These are phyloP conservation scores for Cinclus cinclus DNA, from an alignment of 2,113 vertebrate species.

Conservation along the genomic window DNA sequence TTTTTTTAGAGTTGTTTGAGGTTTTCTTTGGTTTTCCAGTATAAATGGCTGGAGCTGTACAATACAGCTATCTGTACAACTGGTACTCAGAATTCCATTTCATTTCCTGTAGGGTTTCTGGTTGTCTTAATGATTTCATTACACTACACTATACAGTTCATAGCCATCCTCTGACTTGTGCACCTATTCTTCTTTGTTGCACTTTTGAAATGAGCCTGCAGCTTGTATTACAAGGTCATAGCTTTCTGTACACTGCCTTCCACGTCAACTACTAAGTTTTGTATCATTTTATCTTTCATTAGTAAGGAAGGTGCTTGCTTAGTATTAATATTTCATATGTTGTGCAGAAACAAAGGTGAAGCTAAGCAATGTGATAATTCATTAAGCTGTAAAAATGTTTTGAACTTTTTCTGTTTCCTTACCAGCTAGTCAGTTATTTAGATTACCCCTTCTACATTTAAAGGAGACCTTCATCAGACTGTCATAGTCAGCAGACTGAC, in stretches of 20 bases:
- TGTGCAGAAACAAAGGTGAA: background rate
- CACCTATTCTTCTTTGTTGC: background rate
- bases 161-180: background rate
- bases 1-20: background rate
- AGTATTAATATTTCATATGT: background rate
- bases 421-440: background rate
- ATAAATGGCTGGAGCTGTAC: background rate
- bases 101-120: background rate
- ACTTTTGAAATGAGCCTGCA: background rate
- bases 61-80: background rate
- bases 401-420: background rate
- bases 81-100: background rate
- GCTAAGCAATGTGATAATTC: background rate
- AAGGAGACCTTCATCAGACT: background rate
- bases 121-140: background rate
- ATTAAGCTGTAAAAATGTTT: background rate
- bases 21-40: background rate
- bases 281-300: background rate
- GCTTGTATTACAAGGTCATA: background rate
- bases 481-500: background rate
- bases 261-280: background rate
- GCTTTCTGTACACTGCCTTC: background rate
- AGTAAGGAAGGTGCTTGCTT: background rate
- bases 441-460: background rate
- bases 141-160: background rate